phyloP scores from a whole-genome alignment of 2,113 vertebrate species.

The Theristicus caerulescens region DNA sequence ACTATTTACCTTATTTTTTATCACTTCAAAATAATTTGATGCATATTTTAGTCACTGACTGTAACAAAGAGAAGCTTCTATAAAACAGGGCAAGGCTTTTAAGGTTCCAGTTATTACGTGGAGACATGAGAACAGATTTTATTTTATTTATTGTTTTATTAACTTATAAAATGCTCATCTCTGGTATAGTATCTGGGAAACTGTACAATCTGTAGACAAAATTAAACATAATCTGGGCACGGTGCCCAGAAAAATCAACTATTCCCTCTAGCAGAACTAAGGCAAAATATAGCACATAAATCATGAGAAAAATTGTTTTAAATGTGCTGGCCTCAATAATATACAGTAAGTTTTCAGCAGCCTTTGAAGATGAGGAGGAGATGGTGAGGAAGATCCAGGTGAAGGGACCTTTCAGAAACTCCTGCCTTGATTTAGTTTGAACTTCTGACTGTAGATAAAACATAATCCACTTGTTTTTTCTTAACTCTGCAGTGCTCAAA shows the following conservation, averaged over 20 bases:
- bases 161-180: conserved; percentile 55
- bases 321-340: neutral
- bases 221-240: conserved; percentile 63
- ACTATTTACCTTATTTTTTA: conserved; percentile 39
- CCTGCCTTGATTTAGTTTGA: neutral
- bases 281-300: conserved; percentile 44
- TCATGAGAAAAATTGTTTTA: conserved; percentile 29
- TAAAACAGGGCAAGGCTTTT: neutral
- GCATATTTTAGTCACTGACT: conserved; percentile 5
- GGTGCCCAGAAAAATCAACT: conserved; percentile 40
- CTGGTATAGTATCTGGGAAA: conserved; percentile 61
- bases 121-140: conserved; percentile 45
- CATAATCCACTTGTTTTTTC: neutral
- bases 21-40: conserved; percentile 39
- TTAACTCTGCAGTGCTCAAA: neutral
- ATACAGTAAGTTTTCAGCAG: neutral
- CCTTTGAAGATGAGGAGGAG: neutral
- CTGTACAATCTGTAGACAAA: conserved; percentile 40
- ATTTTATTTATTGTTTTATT: conserved; percentile 65
- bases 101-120: conserved; percentile 20
- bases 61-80: conserved; percentile 16
- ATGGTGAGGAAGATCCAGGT: neutral
- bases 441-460: neutral
- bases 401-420: neutral
- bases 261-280: conserved; percentile 21